phyloP scores from a whole-genome alignment of 2,888 invertebrate genomes.

The Protula sp. region DNA sequence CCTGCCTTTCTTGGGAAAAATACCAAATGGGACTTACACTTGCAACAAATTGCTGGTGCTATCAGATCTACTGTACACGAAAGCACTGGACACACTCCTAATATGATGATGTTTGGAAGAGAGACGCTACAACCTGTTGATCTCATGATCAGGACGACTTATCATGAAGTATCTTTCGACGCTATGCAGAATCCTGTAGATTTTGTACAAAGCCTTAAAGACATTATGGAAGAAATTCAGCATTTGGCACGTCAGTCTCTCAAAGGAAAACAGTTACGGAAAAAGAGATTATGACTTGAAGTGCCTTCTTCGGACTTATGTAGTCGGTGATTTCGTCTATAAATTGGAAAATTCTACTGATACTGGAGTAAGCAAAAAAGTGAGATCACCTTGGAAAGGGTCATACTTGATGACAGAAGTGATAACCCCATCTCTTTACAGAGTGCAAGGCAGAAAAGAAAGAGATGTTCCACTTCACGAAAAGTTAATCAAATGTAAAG shows the following conservation, averaged over 20 bases:
- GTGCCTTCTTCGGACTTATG: not conserved
- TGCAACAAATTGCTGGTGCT: no score
- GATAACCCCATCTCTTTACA: not conserved
- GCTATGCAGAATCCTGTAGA: no score
- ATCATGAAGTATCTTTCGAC: no score
- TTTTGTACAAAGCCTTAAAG: no score
- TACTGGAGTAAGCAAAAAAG: not conserved
- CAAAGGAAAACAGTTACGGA: not conserved
- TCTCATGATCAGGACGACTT: not conserved
- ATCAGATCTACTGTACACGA: not conserved
- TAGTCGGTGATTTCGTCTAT: not conserved
- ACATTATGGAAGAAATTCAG: not conserved
- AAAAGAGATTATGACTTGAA: not conserved
- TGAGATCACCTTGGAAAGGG: not conserved
- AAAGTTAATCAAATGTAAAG: not conserved
- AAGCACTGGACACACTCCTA: not conserved
- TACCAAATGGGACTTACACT: no score
- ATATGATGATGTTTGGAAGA: not conserved
- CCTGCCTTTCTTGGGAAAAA: not conserved
- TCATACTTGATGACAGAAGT: not conserved
- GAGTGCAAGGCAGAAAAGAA: not conserved
- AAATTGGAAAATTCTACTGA: not conserved
- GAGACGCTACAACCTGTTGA: not conserved
- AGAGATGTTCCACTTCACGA: not conserved
- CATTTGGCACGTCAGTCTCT: not conserved